These are phyloP conservation scores for Holcopasites calliopsidis DNA, from an alignment of 1,140 invertebrate species.

Conservation along the genomic window DNA sequence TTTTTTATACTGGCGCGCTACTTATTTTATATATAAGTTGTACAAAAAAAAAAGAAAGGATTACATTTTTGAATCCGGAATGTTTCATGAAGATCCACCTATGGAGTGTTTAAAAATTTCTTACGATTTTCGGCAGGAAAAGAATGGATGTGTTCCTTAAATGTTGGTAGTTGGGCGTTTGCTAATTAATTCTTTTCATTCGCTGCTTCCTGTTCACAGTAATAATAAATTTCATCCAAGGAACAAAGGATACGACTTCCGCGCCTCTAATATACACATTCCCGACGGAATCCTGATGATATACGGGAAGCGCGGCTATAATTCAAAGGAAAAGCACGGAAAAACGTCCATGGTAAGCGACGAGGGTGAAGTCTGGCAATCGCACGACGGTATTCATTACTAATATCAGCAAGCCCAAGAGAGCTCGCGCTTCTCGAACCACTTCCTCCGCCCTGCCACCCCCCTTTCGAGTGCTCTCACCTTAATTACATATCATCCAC, in stretches of 20 bases:
- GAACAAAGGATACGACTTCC: conserved; percentile 11
- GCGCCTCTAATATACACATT: conserved; percentile 4
- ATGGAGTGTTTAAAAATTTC: no score
- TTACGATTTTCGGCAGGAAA: no score
- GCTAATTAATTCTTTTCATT: no score
- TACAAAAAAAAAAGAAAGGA: no score
- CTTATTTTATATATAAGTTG: no score
- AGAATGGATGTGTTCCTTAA: no score
- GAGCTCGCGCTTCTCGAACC: not conserved
- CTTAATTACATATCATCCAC: conserved; percentile 20
- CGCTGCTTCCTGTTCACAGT: not conserved
- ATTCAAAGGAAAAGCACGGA: conserved; percentile 23
- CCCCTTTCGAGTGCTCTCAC: not conserved
- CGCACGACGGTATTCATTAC: conserved; percentile 31
- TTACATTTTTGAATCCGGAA: no score
- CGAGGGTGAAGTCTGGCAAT: conserved; percentile 27
- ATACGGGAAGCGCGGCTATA: conserved; percentile 8
- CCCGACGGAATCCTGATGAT: conserved; percentile 9
- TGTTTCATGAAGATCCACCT: no score
- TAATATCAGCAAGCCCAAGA: conserved; percentile 32
- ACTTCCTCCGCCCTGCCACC: not conserved
- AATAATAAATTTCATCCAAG: not conserved
- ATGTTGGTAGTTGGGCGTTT: no score
- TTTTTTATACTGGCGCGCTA: no score
- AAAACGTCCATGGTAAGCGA: conserved; percentile 32